Base-by-base conservation (phyloP, 2,113 vertebrate genomes). In the Rhea americana region DNA sequence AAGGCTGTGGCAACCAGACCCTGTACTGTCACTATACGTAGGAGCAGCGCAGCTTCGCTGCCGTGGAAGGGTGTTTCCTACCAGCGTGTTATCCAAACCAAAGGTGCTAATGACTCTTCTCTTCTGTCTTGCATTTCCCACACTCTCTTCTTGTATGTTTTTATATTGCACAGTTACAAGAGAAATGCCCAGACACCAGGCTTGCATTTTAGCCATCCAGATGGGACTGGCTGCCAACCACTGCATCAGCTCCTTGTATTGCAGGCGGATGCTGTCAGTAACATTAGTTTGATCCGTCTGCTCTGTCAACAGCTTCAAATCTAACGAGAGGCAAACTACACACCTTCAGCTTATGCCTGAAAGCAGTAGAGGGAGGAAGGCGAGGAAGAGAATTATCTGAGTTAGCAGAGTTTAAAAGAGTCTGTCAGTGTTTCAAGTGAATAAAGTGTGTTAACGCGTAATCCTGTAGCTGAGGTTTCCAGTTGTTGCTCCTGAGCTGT, bases 401-500 rank as follows among this genome's bases (percentile, higher is more conserved):
- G 83, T 82, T 80, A 32, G 21, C 47, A 73, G 76, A 47, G 65
- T 78, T 30, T 90, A 76, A 85, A 93, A 95, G 93, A 87, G 37
- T 76, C 20, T 83, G 17, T 77, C 61, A n/a, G 1, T 26, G 8
- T 84, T 85, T 82, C 91, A 94, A 81, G 85, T 56, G 81, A 94
- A 87, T 90, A 70, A 93, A 90, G n/a, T 61, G 30, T 43, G 85
- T 79, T 88, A 83, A 85, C 67, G 81, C 51, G 82, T 66, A 66
- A 61, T 91, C 53, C 61, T 73, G 77, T 93, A 82, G 67, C 89
- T 91, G 95, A 81, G 72, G 72, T 93, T 91, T 94, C 91, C 77
- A 89, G 94, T 94, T 94, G 90, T 86, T 95, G 48, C 75, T 97
- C 83, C 90, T 83, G 82, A 95, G 86, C 82, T 91, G 50, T 76